These are phyloP conservation scores for Novumbra hubbsi DNA, from an alignment of 2,797 vertebrate species.

Conservation along the genomic window DNA sequence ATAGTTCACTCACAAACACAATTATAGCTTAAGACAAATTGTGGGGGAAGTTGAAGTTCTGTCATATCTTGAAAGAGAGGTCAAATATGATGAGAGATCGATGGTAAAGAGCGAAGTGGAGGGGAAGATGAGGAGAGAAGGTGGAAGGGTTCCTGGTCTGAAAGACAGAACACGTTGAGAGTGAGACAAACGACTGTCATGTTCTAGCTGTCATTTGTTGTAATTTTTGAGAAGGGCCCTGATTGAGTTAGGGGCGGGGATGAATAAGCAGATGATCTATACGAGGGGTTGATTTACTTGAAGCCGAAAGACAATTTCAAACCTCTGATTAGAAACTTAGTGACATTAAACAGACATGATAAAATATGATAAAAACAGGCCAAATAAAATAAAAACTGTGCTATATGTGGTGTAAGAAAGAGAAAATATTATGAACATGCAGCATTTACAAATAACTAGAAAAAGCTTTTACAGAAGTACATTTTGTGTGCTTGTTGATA, in stretches of 20 bases:
- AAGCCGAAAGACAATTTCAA: constrained; percentile 23
- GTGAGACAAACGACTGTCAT: constrained; percentile 74
- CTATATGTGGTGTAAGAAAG: background rate
- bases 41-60: background rate
- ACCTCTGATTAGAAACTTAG: constrained; percentile 23
- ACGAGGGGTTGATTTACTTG: constrained; percentile 34
- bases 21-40: constrained; percentile 1
- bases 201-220: constrained; percentile 71
- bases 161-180: constrained; percentile 42
- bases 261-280: constrained; percentile 66
- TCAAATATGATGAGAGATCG: constrained; percentile 8
- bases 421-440: constrained; percentile 6
- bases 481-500: no score
- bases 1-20: background rate
- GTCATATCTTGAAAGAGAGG: background rate
- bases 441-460: background rate
- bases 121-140: background rate
- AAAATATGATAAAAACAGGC: background rate
- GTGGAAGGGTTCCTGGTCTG: constrained; percentile 18
- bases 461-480: no score
- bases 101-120: background rate
- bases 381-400: background rate
- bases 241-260: constrained; percentile 66
- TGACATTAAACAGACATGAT: background rate
- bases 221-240: constrained; percentile 65